Conservation (phyloP, 37 sponge, comb jelly and placozoan genomes). For the Hormiphora californensis region DNA sequence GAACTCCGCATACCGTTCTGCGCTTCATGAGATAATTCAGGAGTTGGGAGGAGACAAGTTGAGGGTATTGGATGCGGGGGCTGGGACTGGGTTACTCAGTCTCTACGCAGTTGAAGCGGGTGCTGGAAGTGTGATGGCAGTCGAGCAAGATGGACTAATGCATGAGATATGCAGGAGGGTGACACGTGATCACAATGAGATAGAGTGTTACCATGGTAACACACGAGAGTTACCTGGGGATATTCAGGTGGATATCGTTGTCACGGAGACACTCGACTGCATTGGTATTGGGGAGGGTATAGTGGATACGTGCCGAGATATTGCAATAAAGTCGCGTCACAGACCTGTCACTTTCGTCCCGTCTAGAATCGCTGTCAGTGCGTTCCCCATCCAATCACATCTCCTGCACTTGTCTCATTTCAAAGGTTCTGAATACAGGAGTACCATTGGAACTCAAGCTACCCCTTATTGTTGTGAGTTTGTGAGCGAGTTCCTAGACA, state of each 20-base stretch:
- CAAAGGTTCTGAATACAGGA: not conserved
- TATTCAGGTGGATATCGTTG: constrained; percentile 2
- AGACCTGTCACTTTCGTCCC: not conserved
- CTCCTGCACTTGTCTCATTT: not conserved
- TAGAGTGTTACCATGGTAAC: not conserved
- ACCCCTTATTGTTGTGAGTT: constrained; percentile 33
- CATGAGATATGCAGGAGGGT: not conserved
- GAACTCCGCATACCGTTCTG: not conserved
- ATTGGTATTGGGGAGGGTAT: constrained; percentile 42
- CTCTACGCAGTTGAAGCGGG: constrained; percentile 18
- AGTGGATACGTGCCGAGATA: not conserved
- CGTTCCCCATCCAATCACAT: not conserved
- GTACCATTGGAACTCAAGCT: not conserved
- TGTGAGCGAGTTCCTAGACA: not conserved
- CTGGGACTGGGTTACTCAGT: constrained; percentile 5
- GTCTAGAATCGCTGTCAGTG: not conserved
- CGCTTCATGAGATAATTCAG: not conserved
- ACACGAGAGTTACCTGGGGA: not conserved
- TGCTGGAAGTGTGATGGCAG: not conserved
- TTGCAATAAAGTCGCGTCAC: not conserved
- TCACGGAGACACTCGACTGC: constrained; percentile 29
- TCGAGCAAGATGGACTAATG: constrained; percentile 1
- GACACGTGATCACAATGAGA: not conserved
- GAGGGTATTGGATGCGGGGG: constrained; percentile 1
- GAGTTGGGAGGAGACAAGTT: not conserved